Evolutionary conservation across 2,797 vertebrate species (phyloP).

Genomic region (Denticeps clupeoides): DNA sequence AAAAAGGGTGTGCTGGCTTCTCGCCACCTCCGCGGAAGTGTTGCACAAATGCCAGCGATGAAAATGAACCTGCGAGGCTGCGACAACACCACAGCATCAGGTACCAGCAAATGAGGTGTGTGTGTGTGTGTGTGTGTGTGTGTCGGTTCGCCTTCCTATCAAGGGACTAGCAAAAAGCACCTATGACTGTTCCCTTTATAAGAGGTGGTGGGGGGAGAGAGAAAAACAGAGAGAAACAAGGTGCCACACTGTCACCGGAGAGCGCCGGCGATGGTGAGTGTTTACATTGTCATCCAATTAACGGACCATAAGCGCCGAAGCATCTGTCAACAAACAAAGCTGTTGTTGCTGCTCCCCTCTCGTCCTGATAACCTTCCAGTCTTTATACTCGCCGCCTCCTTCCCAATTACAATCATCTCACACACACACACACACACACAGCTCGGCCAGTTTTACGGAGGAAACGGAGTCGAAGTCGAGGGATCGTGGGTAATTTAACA

Average conservation of each 20-base stretch:
- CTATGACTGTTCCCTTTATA: conserved; percentile 36
- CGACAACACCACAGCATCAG: conserved; percentile 62
- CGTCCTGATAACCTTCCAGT: conserved; percentile 38
- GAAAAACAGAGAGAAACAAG: conserved; percentile 59
- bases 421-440: conserved; percentile 12
- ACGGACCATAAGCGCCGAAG: conserved; percentile 86
- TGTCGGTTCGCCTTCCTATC: conserved; percentile 26
- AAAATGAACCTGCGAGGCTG: conserved; percentile 64
- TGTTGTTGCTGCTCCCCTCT: conserved; percentile 89
- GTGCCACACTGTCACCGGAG: conserved; percentile 76
- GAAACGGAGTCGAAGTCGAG: conserved; percentile 26
- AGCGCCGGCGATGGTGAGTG: conserved; percentile 86
- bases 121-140: conserved; percentile 19
- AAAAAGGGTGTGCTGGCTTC: conserved; percentile 32
- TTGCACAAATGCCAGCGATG: conserved; percentile 53
- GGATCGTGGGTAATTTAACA: conserved; percentile 31
- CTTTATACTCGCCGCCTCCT: conserved; percentile 38
- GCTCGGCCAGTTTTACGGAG: conserved; percentile 6
- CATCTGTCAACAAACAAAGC: conserved; percentile 99
- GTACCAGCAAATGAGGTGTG: conserved; percentile 61
- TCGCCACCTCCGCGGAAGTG: conserved; percentile 46
- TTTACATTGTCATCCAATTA: conserved; percentile 99
- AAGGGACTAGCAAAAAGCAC: conserved; percentile 2
- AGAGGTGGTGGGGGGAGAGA: conserved; percentile 29
- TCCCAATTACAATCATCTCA: background rate